These are phyloP conservation scores for Synchiropus splendidus DNA, from an alignment of 2,113 vertebrate genomes.

Conservation along the genomic window DNA sequence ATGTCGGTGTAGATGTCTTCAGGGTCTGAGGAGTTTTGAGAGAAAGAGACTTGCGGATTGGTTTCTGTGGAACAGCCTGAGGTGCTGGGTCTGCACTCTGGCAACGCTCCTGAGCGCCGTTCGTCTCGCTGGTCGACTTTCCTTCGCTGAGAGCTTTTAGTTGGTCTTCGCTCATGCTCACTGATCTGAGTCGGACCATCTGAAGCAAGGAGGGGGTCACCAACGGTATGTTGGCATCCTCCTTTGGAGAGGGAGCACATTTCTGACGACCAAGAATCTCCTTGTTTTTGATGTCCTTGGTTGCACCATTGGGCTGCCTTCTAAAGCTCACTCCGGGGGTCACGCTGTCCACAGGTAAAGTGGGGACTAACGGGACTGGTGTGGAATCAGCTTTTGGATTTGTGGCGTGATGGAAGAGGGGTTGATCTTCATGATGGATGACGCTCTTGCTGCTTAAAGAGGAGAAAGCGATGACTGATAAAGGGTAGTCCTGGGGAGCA, in stretches of 20 bases:
- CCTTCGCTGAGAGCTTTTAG: conserved; percentile 24
- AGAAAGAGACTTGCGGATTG: conserved; percentile 81
- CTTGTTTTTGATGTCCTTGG: conserved; percentile 59
- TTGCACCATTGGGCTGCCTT: conserved; percentile 44
- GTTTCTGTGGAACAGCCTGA: conserved; percentile 77
- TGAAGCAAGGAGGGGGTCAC: conserved; percentile 90
- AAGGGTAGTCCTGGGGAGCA: conserved; percentile 8
- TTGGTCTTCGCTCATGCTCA: conserved; percentile 61
- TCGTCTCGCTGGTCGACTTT: conserved; percentile 15
- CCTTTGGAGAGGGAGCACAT: conserved; percentile 65
- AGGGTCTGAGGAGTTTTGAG: conserved; percentile 53
- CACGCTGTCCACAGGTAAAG: conserved; percentile 38
- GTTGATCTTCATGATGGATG: too few species aligned
- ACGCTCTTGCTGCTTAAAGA: conserved; percentile 1
- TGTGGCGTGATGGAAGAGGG: conserved; percentile 5
- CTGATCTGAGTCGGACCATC: conserved; percentile 85
- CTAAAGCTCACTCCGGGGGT: conserved; percentile 49
- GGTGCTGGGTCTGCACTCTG: conserved; percentile 12
- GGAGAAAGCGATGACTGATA: neutral
- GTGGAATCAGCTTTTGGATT: conserved; percentile 1
- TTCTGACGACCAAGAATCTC: conserved; percentile 65
- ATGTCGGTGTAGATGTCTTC: conserved; percentile 52
- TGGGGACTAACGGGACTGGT: too few species aligned
- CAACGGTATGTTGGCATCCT: conserved; percentile 81
- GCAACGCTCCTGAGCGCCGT: conserved; percentile 21